These are phyloP conservation scores for Conger conger DNA, from an alignment of 2,113 vertebrate species.

Conservation along the genomic window DNA sequence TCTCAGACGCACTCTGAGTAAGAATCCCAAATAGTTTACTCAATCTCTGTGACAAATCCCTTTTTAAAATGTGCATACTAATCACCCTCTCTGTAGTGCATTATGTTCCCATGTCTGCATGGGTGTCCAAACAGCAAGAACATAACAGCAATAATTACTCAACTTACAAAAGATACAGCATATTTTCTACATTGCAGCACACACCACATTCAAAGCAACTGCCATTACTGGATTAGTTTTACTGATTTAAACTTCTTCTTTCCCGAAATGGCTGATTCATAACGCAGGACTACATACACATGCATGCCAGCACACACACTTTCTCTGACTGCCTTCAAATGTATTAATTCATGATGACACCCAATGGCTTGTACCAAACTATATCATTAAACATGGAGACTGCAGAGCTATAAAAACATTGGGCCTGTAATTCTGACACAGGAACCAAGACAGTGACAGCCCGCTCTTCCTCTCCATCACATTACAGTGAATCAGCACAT, in stretches of 20 bases:
- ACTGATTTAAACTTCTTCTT: background rate
- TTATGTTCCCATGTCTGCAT: too few relatives aligned
- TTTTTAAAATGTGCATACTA: too few relatives aligned
- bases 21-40: too few relatives aligned
- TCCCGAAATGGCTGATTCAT: background rate
- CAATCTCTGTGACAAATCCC: too few relatives aligned
- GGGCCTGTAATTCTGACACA: background rate
- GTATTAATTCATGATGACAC: conserved; percentile 15
- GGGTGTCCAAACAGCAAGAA: background rate
- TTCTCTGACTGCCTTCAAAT: background rate
- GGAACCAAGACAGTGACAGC: background rate
- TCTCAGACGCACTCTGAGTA: too few relatives aligned
- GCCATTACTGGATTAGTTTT: background rate
- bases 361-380: background rate
- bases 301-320: background rate
- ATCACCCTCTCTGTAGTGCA: too few relatives aligned
- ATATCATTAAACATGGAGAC: background rate
- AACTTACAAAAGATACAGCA: too few relatives aligned
- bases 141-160: background rate
- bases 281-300: background rate
- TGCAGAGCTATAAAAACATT: background rate
- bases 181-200: background rate
- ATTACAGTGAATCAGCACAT: background rate
- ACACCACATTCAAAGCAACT: background rate
- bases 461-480: background rate